These are phyloP conservation scores for Neogobius melanostomus DNA, from an alignment of 2,113 vertebrate genomes.

Conservation along the genomic window DNA sequence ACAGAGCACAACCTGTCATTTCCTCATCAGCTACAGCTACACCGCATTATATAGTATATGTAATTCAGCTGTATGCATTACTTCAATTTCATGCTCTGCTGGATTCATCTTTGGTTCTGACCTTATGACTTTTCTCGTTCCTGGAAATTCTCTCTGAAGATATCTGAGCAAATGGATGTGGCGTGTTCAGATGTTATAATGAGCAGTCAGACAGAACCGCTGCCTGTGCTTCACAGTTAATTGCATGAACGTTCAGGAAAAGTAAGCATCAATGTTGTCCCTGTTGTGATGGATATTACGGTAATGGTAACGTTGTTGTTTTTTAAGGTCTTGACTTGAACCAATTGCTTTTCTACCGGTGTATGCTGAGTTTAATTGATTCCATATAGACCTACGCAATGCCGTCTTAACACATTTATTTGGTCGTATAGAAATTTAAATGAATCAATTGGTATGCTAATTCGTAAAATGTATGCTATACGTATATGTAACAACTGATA, in stretches of 20 bases:
- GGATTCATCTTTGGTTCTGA: constrained; percentile 48
- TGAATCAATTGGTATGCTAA: no score
- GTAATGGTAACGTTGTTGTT: no score
- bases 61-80: constrained; percentile 37
- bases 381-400: no score
- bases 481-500: no score
- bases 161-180: constrained; percentile 29
- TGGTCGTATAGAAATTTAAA: no score
- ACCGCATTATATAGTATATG: constrained; percentile 12
- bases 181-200: constrained; percentile 40
- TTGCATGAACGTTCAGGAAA: constrained; percentile 11
- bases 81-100: constrained; percentile 55
- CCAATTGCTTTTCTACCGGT: no score
- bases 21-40: neutral
- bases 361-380: no score
- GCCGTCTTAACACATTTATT: no score
- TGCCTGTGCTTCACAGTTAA: constrained; percentile 34
- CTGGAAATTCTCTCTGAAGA: constrained; percentile 31
- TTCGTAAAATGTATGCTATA: no score
- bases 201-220: constrained; percentile 23
- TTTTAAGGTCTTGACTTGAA: no score
- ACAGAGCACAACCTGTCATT: constrained; percentile 18
- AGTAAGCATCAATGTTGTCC: neutral
- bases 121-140: constrained; percentile 34
- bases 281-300: no score